These are phyloP conservation scores for Tetrapedia diversipes DNA, from an alignment of 2,888 invertebrate genomes.

Conservation along the genomic window DNA sequence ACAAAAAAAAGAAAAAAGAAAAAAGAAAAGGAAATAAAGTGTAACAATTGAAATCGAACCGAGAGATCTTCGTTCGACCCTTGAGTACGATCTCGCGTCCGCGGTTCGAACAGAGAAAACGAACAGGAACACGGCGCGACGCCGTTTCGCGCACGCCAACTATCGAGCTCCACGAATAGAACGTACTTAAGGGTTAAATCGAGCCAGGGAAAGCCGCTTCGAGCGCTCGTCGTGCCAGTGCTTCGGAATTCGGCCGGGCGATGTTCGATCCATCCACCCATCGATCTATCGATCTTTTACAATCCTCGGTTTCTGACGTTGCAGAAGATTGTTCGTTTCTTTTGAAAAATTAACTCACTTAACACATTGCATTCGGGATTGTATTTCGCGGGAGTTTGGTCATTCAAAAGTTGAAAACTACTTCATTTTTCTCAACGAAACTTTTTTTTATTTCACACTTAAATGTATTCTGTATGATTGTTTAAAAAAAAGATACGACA, in stretches of 20 bases:
- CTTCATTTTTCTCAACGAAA: no score
- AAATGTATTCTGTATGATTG: no score
- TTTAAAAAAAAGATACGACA: no score
- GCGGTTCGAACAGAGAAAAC: no score
- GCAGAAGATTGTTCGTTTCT: no score
- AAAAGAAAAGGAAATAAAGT: background rate
- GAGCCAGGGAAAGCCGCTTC: background rate
- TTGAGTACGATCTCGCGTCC: conserved; percentile 3
- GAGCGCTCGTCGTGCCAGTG: conserved; percentile 15
- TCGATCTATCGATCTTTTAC: background rate
- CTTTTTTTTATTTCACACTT: no score
- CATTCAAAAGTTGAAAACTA: no score
- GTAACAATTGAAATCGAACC: background rate
- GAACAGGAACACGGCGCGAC: no score
- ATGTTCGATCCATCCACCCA: conserved; percentile 9
- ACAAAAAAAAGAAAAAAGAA: background rate
- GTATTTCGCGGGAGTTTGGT: no score
- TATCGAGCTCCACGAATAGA: conserved; percentile 14
- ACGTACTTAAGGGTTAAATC: conserved; percentile 39
- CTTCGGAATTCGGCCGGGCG: background rate
- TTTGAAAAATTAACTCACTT: no score
- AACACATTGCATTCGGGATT: no score
- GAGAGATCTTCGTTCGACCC: conserved; percentile 5
- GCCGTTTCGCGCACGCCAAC: background rate
- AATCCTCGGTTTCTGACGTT: background rate